These are phyloP conservation scores for Ursus arctos DNA, from an alignment of 2,113 vertebrate species.

Conservation along the genomic window DNA sequence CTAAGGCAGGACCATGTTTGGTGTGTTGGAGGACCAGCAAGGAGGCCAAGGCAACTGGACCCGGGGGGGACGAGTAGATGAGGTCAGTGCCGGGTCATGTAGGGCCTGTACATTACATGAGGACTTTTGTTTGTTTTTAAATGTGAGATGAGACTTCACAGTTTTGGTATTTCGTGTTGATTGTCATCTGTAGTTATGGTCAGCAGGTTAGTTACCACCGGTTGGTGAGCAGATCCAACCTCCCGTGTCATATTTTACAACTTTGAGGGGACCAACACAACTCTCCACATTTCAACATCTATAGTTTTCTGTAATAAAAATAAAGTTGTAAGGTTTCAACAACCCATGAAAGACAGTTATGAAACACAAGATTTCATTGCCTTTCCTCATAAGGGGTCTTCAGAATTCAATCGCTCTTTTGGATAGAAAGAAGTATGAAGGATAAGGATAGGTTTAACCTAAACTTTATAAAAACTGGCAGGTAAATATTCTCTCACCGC, in stretches of 20 bases:
- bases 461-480: background rate
- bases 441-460: background rate
- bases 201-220: background rate
- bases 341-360: background rate
- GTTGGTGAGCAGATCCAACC: background rate
- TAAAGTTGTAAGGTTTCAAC: background rate
- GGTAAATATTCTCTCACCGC: background rate
- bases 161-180: background rate
- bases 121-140: background rate
- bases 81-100: background rate
- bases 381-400: background rate
- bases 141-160: background rate
- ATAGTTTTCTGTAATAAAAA: constrained; percentile 23
- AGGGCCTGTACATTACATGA: background rate
- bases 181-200: background rate
- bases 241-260: background rate
- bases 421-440: constrained; percentile 12
- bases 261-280: background rate
- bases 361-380: background rate
- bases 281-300: background rate
- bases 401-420: background rate
- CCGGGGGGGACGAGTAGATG: background rate
- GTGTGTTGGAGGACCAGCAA: background rate
- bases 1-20: background rate
- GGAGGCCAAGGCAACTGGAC: background rate